Evolutionary conservation across 2,888 invertebrate species (phyloP).

Genomic region (Tricholauxania praeusta): DNA sequence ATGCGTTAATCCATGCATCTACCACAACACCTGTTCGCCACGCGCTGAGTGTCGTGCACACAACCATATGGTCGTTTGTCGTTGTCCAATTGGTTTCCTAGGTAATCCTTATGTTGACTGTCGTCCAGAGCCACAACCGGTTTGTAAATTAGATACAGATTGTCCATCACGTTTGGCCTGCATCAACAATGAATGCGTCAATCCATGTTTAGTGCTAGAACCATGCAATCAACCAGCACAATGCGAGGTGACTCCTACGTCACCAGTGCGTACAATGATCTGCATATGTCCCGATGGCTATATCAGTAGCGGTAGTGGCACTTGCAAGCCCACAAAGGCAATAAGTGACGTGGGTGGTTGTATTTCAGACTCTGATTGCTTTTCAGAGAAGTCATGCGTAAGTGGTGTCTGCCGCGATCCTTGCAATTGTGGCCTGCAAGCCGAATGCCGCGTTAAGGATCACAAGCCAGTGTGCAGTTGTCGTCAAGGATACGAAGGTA

Average conservation of each 20-base stretch:
- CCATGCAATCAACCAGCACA: conserved; percentile 85
- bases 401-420: conserved; percentile 85
- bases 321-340: conserved; percentile 80
- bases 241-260: conserved; percentile 84
- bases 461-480: conserved; percentile 92
- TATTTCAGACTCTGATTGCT: conserved; percentile 82
- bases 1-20: conserved; percentile 86
- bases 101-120: conserved; percentile 89
- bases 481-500: conserved; percentile 84
- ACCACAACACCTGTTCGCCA: conserved; percentile 81
- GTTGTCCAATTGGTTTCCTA: conserved; percentile 80
- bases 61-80: conserved; percentile 87
- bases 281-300: conserved; percentile 92
- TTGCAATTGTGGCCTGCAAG: conserved; percentile 87
- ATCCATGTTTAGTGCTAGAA: conserved; percentile 82
- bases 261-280: conserved; percentile 89
- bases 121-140: conserved; percentile 77
- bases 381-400: conserved; percentile 82
- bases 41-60: conserved; percentile 84
- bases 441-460: conserved; percentile 85
- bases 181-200: conserved; percentile 83
- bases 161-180: conserved; percentile 86
- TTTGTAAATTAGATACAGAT: conserved; percentile 85
- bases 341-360: conserved; percentile 76
- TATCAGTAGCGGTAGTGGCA: conserved; percentile 84